Percentiles rank a stretch among this genome's conserved stretches.
phyloP scores from a whole-genome alignment of 2,797 vertebrate species.

The Scolopax bukidnonensis region DNA sequence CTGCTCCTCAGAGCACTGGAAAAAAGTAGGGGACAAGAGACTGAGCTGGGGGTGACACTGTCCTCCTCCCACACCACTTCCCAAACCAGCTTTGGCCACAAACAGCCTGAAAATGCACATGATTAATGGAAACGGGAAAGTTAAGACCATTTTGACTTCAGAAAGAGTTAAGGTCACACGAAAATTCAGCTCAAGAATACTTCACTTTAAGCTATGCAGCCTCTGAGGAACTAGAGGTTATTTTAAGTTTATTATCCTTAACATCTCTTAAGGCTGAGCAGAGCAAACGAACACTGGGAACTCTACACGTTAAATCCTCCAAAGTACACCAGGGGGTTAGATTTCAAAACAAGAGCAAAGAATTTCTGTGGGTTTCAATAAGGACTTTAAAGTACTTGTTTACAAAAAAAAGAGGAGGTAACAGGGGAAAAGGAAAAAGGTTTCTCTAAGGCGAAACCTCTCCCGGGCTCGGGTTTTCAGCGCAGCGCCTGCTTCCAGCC shows the following conservation, averaged over 20 bases:
- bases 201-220: conserved; percentile 27
- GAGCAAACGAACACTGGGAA: conserved; percentile 55
- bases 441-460: not conserved
- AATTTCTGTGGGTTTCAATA: conserved; percentile 53
- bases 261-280: conserved; percentile 54
- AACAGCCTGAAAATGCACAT: not conserved
- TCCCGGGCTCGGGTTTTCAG: not conserved
- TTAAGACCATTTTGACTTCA: not conserved
- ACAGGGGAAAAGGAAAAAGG: conserved; percentile 8
- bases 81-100: not conserved
- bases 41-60: not conserved
- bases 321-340: conserved; percentile 51
- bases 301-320: conserved; percentile 52
- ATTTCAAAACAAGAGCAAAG: conserved; percentile 68
- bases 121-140: not conserved
- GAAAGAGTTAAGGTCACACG: conserved; percentile 25
- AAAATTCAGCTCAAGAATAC: not conserved
- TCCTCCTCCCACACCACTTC: not conserved
- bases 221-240: conserved; percentile 56
- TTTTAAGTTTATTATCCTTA: conserved; percentile 69
- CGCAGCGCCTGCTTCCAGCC: not conserved
- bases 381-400: conserved; percentile 63
- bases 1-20: not conserved
- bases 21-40: not conserved
- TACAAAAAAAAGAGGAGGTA: conserved; percentile 52